A percentile compares a stretch with the other conserved stretches of the same genome.
phyloP scores from a whole-genome alignment of 1,140 invertebrate genomes.

The Oppia nitens region DNA sequence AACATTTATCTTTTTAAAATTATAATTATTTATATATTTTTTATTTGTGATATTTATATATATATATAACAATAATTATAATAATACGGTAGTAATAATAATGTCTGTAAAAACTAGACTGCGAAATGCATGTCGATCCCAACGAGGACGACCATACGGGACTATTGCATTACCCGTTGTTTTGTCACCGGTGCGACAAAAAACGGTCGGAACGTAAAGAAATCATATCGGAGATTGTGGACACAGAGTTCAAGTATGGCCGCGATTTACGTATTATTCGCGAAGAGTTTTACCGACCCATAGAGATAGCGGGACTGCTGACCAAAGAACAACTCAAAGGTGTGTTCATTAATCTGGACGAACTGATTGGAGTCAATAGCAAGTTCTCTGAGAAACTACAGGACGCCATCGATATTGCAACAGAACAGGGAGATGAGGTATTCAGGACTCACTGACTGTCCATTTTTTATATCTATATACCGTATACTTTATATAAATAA shows the following conservation, averaged over 20 bases:
- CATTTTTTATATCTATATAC: too few relatives aligned
- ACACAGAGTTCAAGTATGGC: conserved; percentile 61
- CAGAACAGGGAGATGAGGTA: conserved; percentile 49
- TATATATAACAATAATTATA: too few relatives aligned
- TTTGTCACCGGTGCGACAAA: conserved; percentile 71
- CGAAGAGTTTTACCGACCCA: conserved; percentile 84
- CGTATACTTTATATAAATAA: too few relatives aligned
- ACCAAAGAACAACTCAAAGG: conserved; percentile 45
- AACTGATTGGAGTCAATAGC: conserved; percentile 72
- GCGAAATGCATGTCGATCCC: background rate
- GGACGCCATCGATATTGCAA: conserved; percentile 65
- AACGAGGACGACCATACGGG: conserved; percentile 10
- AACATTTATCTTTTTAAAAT: too few relatives aligned
- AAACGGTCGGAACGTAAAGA: conserved; percentile 74
- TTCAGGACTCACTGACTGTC: too few relatives aligned
- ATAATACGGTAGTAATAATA: too few relatives aligned
- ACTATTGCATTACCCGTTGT: conserved; percentile 23
- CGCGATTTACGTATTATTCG: conserved; percentile 17
- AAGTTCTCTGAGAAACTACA: conserved; percentile 66
- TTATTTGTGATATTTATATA: too few relatives aligned
- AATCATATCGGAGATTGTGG: conserved; percentile 85
- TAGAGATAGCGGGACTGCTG: conserved; percentile 61
- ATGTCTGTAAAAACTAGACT: background rate
- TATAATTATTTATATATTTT: too few relatives aligned
- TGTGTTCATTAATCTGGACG: conserved; percentile 85